These are phyloP conservation scores for Antedon bifida DNA, from an alignment of 35 echinoderm and acorn worm species.

Conservation along the genomic window DNA sequence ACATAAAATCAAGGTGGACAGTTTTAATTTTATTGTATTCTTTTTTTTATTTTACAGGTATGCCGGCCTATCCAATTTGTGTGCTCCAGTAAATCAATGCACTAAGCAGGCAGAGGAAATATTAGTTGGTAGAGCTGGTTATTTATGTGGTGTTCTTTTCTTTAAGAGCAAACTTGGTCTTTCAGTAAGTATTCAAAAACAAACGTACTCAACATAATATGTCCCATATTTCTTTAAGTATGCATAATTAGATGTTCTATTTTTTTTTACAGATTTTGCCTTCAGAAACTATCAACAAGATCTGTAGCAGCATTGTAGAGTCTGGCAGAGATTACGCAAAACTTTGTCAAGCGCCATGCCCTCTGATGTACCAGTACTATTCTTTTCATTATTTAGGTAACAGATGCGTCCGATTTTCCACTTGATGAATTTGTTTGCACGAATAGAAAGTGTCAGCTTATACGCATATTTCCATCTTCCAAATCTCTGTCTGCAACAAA, in stretches of 20 bases:
- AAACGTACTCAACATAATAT: no score
- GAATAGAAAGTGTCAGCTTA: no score
- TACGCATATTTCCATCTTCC: no score
- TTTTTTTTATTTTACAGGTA: not conserved
- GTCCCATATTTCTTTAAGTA: no score
- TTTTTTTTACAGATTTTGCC: not conserved
- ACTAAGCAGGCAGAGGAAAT: not conserved
- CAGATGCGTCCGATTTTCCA: not conserved
- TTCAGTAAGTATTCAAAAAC: not conserved
- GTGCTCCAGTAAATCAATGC: not conserved
- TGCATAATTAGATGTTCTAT: no score
- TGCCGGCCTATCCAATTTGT: not conserved
- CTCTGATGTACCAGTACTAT: constrained; percentile 10
- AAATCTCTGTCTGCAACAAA: no score
- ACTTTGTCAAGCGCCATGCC: not conserved
- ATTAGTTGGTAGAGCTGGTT: constrained; percentile 3
- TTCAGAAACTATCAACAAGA: not conserved
- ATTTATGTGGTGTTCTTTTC: not conserved
- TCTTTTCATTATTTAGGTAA: not conserved
- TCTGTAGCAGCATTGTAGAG: not conserved
- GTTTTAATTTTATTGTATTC: no score
- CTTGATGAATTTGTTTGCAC: no score
- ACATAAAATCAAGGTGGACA: no score
- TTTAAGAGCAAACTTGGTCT: not conserved
- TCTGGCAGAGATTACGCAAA: constrained; percentile 5